Evolutionary conservation across 2,797 vertebrate genomes (phyloP).

Genomic region (Onychomys torridus): DNA sequence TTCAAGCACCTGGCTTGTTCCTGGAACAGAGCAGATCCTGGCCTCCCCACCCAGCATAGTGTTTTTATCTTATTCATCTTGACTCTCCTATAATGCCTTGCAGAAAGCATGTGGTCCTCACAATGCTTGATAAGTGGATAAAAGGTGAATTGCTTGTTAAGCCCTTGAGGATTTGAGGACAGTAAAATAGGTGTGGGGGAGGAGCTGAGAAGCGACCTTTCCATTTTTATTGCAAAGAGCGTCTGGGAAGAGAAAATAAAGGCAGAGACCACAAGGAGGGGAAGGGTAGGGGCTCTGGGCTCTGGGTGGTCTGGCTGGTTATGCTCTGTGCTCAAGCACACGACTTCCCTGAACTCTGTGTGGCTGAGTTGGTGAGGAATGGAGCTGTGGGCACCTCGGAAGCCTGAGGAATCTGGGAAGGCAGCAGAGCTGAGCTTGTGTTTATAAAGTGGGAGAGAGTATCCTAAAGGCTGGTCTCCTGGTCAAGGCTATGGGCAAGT

Average conservation of each 20-base stretch:
- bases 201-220: not conserved
- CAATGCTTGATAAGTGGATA: not conserved
- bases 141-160: not conserved
- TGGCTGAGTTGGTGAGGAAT: not conserved
- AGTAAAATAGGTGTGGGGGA: not conserved
- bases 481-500: not conserved
- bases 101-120: not conserved
- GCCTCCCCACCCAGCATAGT: rapidly evolving
- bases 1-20: not conserved
- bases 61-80: not conserved
- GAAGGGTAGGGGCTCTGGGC: not conserved
- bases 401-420: slow-evolving; percentile 1
- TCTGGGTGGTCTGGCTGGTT: slow-evolving; percentile 67
- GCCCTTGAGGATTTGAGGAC: not conserved
- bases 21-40: not conserved
- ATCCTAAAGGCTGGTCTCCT: not conserved
- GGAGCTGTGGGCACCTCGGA: not conserved
- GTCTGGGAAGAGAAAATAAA: not conserved
- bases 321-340: slow-evolving; percentile 40
- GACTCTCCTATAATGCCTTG: not conserved
- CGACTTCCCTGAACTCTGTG: slow-evolving; percentile 52
- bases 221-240: not conserved
- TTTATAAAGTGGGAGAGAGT: slow-evolving; percentile 34
- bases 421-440: slow-evolving; percentile 38
- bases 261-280: not conserved